A percentile compares a stretch with the other conserved stretches of the same genome.
Evolutionary conservation across 2,888 invertebrate species (phyloP).

Genomic region (Cantharis rustica): DNA sequence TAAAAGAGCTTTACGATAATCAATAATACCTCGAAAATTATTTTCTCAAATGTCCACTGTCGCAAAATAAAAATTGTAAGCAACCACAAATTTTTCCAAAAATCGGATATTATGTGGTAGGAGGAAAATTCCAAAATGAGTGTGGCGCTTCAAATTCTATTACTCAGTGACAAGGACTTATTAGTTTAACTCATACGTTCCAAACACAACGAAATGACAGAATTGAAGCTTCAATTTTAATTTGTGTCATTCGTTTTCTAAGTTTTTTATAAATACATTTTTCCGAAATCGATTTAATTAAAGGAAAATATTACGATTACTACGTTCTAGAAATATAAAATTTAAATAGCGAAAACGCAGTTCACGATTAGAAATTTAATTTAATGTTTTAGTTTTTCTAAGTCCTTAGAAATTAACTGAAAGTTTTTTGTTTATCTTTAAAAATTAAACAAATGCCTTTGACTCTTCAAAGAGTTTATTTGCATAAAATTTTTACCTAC

Average conservation of each 20-base stretch:
- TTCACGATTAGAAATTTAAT: too few species aligned
- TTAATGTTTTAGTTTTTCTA: too few species aligned
- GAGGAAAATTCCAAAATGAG: neutral
- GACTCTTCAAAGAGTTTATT: too few species aligned
- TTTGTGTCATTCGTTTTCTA: neutral
- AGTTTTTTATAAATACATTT: neutral
- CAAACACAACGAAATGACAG: neutral
- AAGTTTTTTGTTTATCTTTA: too few species aligned
- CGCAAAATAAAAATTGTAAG: neutral
- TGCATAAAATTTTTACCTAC: too few species aligned
- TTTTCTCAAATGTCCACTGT: neutral
- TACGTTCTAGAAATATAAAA: too few species aligned
- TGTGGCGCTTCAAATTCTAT: neutral
- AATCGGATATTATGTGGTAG: neutral
- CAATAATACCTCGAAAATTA: neutral
- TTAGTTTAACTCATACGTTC: neutral
- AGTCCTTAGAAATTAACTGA: too few species aligned
- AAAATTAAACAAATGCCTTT: too few species aligned
- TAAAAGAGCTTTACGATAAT: neutral
- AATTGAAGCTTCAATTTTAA: neutral
- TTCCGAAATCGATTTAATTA: too few species aligned
- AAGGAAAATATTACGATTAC: too few species aligned
- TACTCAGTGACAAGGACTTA: neutral
- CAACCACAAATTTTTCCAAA: neutral
- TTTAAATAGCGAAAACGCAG: too few species aligned